Evolutionary conservation across 2,888 invertebrate species (phyloP).

Genomic region (Drosophila lacicola): DNA sequence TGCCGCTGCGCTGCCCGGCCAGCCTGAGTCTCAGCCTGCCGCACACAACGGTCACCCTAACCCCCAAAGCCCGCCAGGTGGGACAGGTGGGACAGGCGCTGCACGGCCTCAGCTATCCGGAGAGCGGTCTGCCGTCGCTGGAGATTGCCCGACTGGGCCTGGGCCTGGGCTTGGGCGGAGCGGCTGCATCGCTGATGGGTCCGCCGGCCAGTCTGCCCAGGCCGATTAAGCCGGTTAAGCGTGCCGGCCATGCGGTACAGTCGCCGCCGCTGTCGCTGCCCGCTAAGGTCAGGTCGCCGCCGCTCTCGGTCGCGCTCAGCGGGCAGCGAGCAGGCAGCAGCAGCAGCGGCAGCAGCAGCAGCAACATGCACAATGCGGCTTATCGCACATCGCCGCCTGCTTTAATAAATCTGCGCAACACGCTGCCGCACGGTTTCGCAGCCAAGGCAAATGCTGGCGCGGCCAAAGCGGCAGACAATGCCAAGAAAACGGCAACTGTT

Average conservation of each 20-base stretch:
- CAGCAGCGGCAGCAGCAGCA: conserved; percentile 28
- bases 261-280: conserved; percentile 54
- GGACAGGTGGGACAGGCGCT: conserved; percentile 3
- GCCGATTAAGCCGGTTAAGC: conserved; percentile 83
- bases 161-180: conserved; percentile 11
- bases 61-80: conserved; percentile 33
- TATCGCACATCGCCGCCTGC: conserved; percentile 80
- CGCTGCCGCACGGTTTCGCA: conserved; percentile 60
- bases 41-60: conserved; percentile 25
- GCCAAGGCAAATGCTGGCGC: conserved; percentile 51
- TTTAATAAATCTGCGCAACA: conserved; percentile 80
- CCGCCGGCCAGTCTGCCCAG: conserved; percentile 86
- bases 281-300: conserved; percentile 73
- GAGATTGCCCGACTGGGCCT: conserved; percentile 81
- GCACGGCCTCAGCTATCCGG: conserved; percentile 25
- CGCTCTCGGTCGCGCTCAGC: conserved; percentile 60
- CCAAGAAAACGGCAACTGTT: conserved; percentile 55
- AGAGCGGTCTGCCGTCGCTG: conserved; percentile 67
- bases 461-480: conserved; percentile 40
- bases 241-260: conserved; percentile 25
- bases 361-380: conserved; percentile 54
- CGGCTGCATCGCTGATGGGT: conserved; percentile 85
- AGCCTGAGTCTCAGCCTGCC: conserved; percentile 34
- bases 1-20: conserved; percentile 54
- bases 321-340: conserved; percentile 47